Evolutionary conservation across 2,888 invertebrate species (phyloP).

Genomic region (Electrophaes corylata): DNA sequence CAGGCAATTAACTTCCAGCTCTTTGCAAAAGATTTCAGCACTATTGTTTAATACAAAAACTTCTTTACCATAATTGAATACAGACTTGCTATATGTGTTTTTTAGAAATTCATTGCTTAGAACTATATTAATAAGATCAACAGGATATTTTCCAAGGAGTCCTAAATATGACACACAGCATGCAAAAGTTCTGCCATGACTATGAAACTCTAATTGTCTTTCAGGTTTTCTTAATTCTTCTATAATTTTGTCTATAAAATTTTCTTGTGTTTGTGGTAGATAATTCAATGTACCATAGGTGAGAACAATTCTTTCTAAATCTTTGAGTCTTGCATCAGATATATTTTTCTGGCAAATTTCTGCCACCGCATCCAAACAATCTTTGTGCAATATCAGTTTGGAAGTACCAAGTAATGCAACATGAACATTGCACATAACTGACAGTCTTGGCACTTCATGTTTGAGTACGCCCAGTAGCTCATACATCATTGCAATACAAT

Average conservation of each 20-base stretch:
- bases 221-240: conserved; percentile 80
- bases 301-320: conserved; percentile 88
- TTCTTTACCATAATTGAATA: conserved; percentile 81
- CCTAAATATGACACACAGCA: conserved; percentile 86
- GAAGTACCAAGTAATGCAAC: conserved; percentile 85
- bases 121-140: conserved; percentile 83
- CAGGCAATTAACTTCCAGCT: conserved; percentile 84
- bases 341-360: conserved; percentile 78
- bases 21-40: conserved; percentile 85
- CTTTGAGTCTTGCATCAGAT: conserved; percentile 85
- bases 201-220: conserved; percentile 82
- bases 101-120: conserved; percentile 84
- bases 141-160: conserved; percentile 81
- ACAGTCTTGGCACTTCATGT: conserved; percentile 84
- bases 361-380: conserved; percentile 73
- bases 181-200: conserved; percentile 85
- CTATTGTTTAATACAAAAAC: conserved; percentile 86
- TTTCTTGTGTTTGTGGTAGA: conserved; percentile 70
- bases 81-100: conserved; percentile 80
- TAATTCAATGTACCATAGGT: conserved; percentile 86
- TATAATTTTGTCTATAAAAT: conserved; percentile 65
- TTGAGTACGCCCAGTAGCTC: conserved; percentile 81
- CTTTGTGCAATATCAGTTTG: conserved; percentile 65
- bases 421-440: conserved; percentile 86
- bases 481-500: conserved; percentile 60